Evolutionary conservation across 1,140 invertebrate genomes (phyloP), one percentile per base, ranked within the genome.

Genomic region (Brachionus koreanus): DNA sequence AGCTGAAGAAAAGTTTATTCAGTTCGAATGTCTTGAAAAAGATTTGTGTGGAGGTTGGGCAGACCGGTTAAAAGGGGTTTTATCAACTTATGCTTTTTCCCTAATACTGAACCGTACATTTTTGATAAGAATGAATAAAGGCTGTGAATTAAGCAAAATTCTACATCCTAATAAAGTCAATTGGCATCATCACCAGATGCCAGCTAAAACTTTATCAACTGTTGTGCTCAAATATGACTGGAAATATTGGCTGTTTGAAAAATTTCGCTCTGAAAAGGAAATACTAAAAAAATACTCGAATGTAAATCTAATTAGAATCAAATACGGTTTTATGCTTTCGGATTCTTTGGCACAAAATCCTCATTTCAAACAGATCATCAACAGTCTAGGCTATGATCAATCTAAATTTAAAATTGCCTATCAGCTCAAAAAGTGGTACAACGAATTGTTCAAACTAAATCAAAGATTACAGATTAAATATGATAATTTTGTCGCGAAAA

Each of bases 11-110:
- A 69, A 39, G 7, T 69, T 39, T 42, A 69, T 69, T 16, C 10
- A 16, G 2, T 77, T 29, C 37, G 74, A 77, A 12, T 77, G 43
- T 37, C 19, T 19, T 5, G n/a, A 77, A 29, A 37, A 77, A 25
- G 46, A 77, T 12, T 19, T 57, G 12, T 77, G 74, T 61, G 74
- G 74, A 9, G 74, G 74, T n/a, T 77, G 43, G 43, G 74, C 74
- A 12, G 74, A 77, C n/a, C 29, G 74, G 5, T 33, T 77, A 29
- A 77, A 61, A 49, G 74, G 74, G 13, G 13, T 77, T 57, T n/a
- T 77, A 12, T 77, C 74, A 29, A 77, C 74, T 37, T 77, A 77
- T 19, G 74, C 74, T 37, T 77, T 77, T 61, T 77, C 74, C 5
- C 19, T 77, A n/a, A 77, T 77, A 46, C 46, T 25, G 19, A 61